Base-by-base conservation (phyloP, 64 coral and sea anemone species). In the Actinia equina region DNA sequence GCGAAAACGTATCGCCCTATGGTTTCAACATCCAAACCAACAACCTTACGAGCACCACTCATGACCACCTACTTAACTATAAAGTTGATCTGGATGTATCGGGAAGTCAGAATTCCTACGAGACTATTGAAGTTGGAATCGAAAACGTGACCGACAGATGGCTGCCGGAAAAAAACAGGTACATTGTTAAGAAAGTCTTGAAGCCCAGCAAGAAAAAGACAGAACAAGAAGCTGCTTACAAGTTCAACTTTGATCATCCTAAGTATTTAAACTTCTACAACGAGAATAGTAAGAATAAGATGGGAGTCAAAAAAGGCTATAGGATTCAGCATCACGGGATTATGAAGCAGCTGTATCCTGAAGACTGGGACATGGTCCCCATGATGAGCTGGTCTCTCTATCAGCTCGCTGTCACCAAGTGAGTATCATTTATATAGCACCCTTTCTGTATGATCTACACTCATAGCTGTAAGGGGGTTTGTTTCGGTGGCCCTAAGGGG, bases 361-460 rank as follows among this genome's bases (percentile, higher is more conserved):
- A 91, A 67, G 89, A 91, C 77, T 91, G 83, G 83, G 81, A 77
- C 16, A 91, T 91, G 71, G 76, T 79, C 3, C 77, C 89, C 13
- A 91, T 91, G 76, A 55, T 91, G 17, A 91, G 89, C 43, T 91
- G 89, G 89, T 91, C 89, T 62, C 89, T 91, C 44, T 91, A 91
- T 25, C 89, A 91, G 79, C 77, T 91, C 53, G 89, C 89, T 65
- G 84, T 91, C 43, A 91, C 89, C 18, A 91, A 77, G 53, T 91
- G 62, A 44, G 86, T n/a, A n/a, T n/a, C n/a, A n/a, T n/a, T n/a
- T n/a, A n/a, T n/a, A n/a, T n/a, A n/a, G n/a, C n/a, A n/a, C n/a
- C n/a, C n/a, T n/a, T n/a, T n/a, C n/a, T n/a, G n/a, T n/a, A n/a
- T n/a, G n/a, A n/a, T n/a, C n/a, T n/a, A n/a, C n/a, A n/a, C n/a